Base-by-base conservation (phyloP, 2,888 invertebrate species). In the Tanypteryx hageni region DNA sequence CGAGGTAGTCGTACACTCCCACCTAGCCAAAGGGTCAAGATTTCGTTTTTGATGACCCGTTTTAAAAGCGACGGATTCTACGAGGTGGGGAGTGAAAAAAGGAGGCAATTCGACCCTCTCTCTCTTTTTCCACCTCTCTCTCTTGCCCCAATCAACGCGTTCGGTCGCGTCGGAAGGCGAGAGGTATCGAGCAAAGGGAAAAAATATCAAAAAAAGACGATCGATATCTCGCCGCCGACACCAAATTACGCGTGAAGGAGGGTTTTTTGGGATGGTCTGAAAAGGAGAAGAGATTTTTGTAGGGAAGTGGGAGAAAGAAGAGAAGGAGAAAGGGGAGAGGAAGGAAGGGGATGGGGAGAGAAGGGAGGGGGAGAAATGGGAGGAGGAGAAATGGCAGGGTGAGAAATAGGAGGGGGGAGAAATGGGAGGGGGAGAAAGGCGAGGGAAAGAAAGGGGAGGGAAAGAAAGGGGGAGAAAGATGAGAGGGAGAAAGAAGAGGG, bases 161-260 rank as follows among this genome's bases (percentile, higher is more conserved):
- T 76, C 76, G 76, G 22, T 76, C 76, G 22, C 76, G 76, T 76
- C 22, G 13, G 76, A 10, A 14, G 14, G 22, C 18, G 22, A 27
- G 11, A 76, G 76, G 44, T 44, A 44, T 44, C 44, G 44, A 44
- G 44, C 44, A 5, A 5, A 44, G 44, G 44, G 0, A 27, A 85
- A 10, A 57, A 58, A 58, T 18, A 57, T 18, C 59, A 27, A 27
- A 31, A 31, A 61, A 18, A 86, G 59, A 61, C 61, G 61, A 59
- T 61, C 31, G 86, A 31, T 31, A 86, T 86, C 61, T 59, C 31
- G 31, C 61, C 18, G 61, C 18, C 86, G 31, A 86, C 86, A 86
- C 61, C 86, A 86, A 86, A 86, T 86, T 86, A 86, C 61, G 86
- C 61, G 61, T 0, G 61, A 61, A 31, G 59, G 31, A 86, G 59